Evolutionary conservation across 2,888 invertebrate species (phyloP), one percentile per base, ranked within the genome.

Genomic region (Tryphoninae sp.): DNA sequence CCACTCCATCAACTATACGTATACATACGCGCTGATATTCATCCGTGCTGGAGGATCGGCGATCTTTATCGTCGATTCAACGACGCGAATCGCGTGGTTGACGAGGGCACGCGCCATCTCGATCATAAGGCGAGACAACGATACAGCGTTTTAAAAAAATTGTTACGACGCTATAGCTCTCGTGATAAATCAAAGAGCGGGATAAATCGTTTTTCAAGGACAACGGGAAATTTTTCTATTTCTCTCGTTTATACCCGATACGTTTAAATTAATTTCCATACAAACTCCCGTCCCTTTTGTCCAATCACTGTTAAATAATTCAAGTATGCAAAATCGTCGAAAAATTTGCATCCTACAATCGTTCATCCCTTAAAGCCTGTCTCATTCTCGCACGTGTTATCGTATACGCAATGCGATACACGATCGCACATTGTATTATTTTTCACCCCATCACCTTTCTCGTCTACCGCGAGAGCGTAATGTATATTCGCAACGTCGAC

Each of bases 11-110:
- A 51, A 13, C 9, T 49, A 13, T 13, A 13, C 33, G 33, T 33
- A 33, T 6, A 3, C 6, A 33, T 6, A 33, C 33, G 4, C 33
- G 33, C 33, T 42, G 71, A 71, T 13, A 53, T 75, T 26, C 45
- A 76, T 76, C 62, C 75, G 72, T 78, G 74, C 59, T 67, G 74
- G 16, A 82, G 75, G 67, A 65, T 64, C 74, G 64, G 62, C 53
- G 74, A 81, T 81, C 81, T 19, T 65, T 78, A 78, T 78, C 81
- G 22, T 71, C 75, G 61, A 71, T 67, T 78, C 55, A 67, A 67
- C 71, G 23, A 74, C 58, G 51, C 19, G 22, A 53, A 81, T 71
- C 75, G 67, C n/a, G 69, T 55, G 16, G 55, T 23, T 67, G 74
- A 65, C 78, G 22, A 40, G 49, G 73, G 51, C 68, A 77, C 77